These are phyloP conservation scores for Laupala kohalensis DNA, from an alignment of 1,140 invertebrate genomes.

Conservation along the genomic window DNA sequence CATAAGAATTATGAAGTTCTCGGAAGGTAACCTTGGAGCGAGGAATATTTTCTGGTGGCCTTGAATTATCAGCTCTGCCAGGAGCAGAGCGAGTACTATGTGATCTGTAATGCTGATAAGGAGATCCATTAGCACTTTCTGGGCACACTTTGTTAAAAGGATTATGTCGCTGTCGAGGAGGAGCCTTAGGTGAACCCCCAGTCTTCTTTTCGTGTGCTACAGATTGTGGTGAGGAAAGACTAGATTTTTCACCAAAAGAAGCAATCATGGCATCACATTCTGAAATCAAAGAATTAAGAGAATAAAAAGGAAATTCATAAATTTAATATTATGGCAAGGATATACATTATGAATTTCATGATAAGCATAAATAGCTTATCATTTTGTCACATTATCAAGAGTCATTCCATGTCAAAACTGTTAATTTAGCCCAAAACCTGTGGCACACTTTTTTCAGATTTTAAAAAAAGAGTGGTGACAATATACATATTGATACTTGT, in stretches of 20 bases:
- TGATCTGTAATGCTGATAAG: slow-evolving; percentile 32
- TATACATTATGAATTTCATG: too few species aligned
- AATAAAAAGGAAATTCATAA: neutral
- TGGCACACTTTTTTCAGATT: too few species aligned
- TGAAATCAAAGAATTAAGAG: neutral
- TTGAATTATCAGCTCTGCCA: slow-evolving; percentile 32
- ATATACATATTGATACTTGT: too few species aligned
- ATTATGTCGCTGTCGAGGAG: slow-evolving; percentile 51
- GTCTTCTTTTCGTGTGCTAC: neutral
- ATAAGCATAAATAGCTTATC: too few species aligned
- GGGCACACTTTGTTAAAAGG: slow-evolving; percentile 41
- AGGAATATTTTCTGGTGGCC: slow-evolving; percentile 6
- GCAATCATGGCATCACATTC: slow-evolving; percentile 4
- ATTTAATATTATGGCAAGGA: neutral
- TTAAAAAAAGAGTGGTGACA: too few species aligned
- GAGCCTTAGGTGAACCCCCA: slow-evolving; percentile 39
- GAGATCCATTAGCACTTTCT: neutral
- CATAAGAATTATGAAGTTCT: slow-evolving; percentile 54
- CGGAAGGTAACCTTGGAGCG: slow-evolving; percentile 48
- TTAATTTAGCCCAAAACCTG: too few species aligned
- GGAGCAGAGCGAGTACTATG: slow-evolving; percentile 39
- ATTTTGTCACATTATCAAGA: too few species aligned
- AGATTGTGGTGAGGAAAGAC: neutral
- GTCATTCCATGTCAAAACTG: too few species aligned
- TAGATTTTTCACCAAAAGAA: neutral